A percentile compares a stretch with the other conserved stretches of the same genome.
Conservation (phyloP, 2,113 vertebrate genomes). For the Ochotona curzoniae region DNA sequence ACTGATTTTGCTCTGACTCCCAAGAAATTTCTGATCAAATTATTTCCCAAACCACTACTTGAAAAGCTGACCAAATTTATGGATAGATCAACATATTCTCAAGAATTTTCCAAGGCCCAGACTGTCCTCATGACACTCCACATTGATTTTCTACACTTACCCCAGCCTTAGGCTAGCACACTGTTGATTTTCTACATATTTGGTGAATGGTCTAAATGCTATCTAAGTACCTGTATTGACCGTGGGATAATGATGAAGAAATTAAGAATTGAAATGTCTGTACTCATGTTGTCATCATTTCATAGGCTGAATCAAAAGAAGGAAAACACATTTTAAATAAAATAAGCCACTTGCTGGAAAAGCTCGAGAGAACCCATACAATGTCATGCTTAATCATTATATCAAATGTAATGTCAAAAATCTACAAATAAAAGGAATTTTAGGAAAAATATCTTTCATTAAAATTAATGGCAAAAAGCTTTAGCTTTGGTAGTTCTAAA, state of each 20-base stretch:
- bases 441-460: not conserved
- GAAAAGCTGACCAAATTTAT: not conserved
- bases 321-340: not conserved
- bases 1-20: not conserved
- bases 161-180: not conserved
- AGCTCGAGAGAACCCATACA: not conserved
- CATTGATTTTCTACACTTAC: no score
- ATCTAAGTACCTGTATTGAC: not conserved
- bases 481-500: not conserved
- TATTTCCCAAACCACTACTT: not conserved
- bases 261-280: not conserved
- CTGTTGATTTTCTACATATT: not conserved
- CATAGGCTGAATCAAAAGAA: not conserved
- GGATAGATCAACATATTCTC: not conserved
- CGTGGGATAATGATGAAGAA: not conserved
- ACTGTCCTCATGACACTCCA: not conserved
- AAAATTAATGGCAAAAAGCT: not conserved
- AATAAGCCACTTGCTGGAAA: not conserved
- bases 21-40: not conserved
- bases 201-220: not conserved
- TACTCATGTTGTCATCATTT: not conserved
- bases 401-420: not conserved
- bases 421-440: not conserved
- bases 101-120: no score
- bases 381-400: not conserved